Evolutionary conservation across 2,888 invertebrate species (phyloP).

Genomic region (Notodonta dromedarius): DNA sequence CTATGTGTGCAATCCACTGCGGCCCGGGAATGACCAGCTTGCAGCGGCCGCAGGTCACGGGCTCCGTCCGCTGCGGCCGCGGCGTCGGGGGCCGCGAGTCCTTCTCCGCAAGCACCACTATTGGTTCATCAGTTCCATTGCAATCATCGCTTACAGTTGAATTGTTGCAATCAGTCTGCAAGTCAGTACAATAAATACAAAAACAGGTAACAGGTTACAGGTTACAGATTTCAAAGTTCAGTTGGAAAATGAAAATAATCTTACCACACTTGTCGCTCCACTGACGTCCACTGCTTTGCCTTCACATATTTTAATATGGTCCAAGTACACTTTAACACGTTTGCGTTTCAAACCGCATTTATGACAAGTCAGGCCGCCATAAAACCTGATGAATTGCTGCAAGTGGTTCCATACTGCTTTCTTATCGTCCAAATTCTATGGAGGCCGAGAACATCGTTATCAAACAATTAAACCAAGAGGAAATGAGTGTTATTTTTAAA

Average conservation of each 20-base stretch:
- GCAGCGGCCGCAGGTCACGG: conserved; percentile 16
- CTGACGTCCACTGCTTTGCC: conserved; percentile 18
- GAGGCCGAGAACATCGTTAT: conserved; percentile 9
- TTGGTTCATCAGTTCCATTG: neutral
- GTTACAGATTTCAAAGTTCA: too few species aligned
- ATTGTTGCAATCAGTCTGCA: neutral
- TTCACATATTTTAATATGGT: conserved; percentile 46
- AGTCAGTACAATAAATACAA: too few species aligned
- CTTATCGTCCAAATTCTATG: conserved; percentile 45
- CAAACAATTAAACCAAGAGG: neutral
- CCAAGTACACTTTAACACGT: conserved; percentile 44
- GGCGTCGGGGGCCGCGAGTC: too few species aligned
- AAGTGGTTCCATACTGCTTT: conserved; percentile 39
- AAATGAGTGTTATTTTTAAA: neutral
- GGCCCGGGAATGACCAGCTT: conserved; percentile 3
- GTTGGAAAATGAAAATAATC: too few species aligned
- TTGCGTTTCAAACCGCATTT: conserved; percentile 49
- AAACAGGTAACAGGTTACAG: too few species aligned
- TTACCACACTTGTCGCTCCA: too few species aligned
- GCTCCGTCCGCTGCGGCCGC: conserved; percentile 1
- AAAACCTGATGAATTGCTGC: conserved; percentile 24
- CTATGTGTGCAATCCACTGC: conserved; percentile 51
- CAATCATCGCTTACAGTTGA: neutral
- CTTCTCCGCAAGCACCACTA: neutral
- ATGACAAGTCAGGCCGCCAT: conserved; percentile 41